phyloP scores from a whole-genome alignment of 2,113 vertebrate species.

The Lates calcarifer region DNA sequence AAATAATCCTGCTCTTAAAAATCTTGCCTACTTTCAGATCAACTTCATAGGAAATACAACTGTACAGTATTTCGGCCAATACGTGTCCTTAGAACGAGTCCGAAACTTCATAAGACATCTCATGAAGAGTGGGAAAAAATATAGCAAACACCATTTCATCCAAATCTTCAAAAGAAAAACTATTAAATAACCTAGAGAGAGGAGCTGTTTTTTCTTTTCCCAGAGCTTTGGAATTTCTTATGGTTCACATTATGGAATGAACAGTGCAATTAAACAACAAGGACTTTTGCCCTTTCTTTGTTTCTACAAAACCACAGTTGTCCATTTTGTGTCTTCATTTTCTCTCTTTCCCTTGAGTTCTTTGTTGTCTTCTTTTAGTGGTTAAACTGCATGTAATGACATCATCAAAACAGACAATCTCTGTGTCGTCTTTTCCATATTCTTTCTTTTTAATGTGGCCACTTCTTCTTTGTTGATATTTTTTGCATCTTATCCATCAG shows the following conservation, averaged over 20 bases:
- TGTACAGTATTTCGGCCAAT: constrained; percentile 65
- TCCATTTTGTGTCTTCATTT: constrained; percentile 69
- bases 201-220: constrained; percentile 53
- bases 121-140: constrained; percentile 53
- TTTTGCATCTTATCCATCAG: constrained; percentile 36
- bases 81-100: constrained; percentile 27
- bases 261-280: constrained; percentile 82
- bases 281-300: constrained; percentile 61
- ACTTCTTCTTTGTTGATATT: constrained; percentile 27
- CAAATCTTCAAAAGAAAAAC: constrained; percentile 57
- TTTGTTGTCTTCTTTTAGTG: constrained; percentile 72
- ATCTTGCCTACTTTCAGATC: constrained; percentile 55
- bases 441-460: constrained; percentile 24
- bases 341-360: constrained; percentile 34
- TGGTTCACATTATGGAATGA: constrained; percentile 85
- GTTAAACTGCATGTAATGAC: constrained; percentile 71
- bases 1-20: constrained; percentile 45
- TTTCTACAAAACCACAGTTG: constrained; percentile 71
- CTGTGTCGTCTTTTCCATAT: constrained; percentile 1
- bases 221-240: constrained; percentile 78
- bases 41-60: constrained; percentile 55
- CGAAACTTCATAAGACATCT: constrained; percentile 60
- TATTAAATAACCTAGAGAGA: constrained; percentile 73
- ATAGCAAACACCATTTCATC: constrained; percentile 45
- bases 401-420: constrained; percentile 51